phyloP scores from a whole-genome alignment of 2,888 invertebrate species.

The Lithophane ornitopus region DNA sequence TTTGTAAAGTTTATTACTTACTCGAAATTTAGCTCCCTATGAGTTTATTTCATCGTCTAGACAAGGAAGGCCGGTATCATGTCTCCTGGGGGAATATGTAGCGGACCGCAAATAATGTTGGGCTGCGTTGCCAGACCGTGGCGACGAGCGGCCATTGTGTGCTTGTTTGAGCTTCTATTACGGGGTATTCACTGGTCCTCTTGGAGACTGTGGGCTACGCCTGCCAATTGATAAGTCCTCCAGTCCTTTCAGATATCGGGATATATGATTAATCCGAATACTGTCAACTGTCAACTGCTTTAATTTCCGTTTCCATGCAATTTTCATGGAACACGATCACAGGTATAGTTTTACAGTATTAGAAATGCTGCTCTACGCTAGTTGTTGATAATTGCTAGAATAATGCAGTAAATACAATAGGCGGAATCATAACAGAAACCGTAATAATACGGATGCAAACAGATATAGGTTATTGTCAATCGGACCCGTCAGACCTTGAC shows the following conservation, averaged over 20 bases:
- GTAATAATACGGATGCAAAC: slow-evolving; percentile 1
- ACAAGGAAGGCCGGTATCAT: slow-evolving; percentile 80
- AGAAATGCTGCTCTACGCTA: not conserved
- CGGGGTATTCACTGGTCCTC: slow-evolving; percentile 65
- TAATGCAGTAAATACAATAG: slow-evolving; percentile 11
- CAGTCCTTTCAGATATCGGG: slow-evolving; percentile 3
- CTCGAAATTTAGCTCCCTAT: slow-evolving; percentile 42
- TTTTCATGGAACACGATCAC: not conserved
- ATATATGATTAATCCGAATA: slow-evolving; percentile 3
- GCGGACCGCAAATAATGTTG: slow-evolving; percentile 87
- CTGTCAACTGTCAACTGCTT: not conserved
- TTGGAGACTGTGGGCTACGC: slow-evolving; percentile 50
- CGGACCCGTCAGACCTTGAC: slow-evolving; percentile 12
- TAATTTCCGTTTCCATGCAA: not conserved
- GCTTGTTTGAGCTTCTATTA: slow-evolving; percentile 71
- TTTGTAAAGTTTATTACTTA: slow-evolving; percentile 40
- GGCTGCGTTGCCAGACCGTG: slow-evolving; percentile 83
- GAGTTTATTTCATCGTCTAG: slow-evolving; percentile 79
- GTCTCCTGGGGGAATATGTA: slow-evolving; percentile 82
- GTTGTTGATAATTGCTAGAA: slow-evolving; percentile 8
- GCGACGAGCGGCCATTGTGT: slow-evolving; percentile 76
- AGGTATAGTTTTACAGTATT: not conserved
- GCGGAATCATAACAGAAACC: slow-evolving; percentile 12
- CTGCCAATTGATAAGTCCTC: slow-evolving; percentile 46
- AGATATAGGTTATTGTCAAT: not conserved